Percentiles rank a stretch among this genome's conserved stretches.
phyloP scores from a whole-genome alignment of 30 jellyfish, hydroid and myxozoan genomes.

The Pelagia noctiluca region DNA sequence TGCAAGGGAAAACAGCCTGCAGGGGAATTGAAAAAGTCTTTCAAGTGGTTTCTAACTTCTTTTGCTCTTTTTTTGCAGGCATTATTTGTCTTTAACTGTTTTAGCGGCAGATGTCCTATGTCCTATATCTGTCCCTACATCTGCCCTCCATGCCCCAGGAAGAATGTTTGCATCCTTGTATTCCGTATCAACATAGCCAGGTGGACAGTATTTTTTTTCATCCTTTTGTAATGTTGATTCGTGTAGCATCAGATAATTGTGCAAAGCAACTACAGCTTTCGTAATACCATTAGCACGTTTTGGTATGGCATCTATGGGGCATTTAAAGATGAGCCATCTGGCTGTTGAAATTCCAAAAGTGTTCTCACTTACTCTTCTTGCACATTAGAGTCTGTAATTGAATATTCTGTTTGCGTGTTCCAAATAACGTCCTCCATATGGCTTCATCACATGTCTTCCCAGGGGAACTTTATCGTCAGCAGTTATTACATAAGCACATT shows the following conservation, averaged over 20 bases:
- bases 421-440: too few relatives aligned
- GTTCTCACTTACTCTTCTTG: conserved; percentile 69
- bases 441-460: conserved; percentile 56
- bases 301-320: too few relatives aligned
- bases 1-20: too few relatives aligned
- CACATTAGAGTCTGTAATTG: conserved; percentile 72
- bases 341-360: conserved; percentile 77
- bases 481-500: conserved; percentile 60
- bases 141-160: too few relatives aligned
- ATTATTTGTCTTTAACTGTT: too few relatives aligned
- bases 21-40: too few relatives aligned
- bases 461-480: conserved; percentile 79
- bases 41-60: too few relatives aligned
- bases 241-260: conserved; percentile 47
- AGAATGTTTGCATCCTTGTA: too few relatives aligned
- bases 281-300: conserved; percentile 45
- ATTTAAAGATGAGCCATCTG: conserved; percentile 67
- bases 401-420: conserved; percentile 51
- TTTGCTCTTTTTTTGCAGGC: too few relatives aligned
- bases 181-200: too few relatives aligned
- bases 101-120: too few relatives aligned
- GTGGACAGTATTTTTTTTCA: conserved; percentile 49
- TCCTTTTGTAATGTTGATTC: conserved; percentile 31
- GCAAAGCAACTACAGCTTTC: conserved; percentile 76
- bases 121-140: too few relatives aligned